A percentile compares a stretch with the other conserved stretches of the same genome.
Conservation (phyloP, 2,797 vertebrate genomes). For the Silurus lanzhouensis region DNA sequence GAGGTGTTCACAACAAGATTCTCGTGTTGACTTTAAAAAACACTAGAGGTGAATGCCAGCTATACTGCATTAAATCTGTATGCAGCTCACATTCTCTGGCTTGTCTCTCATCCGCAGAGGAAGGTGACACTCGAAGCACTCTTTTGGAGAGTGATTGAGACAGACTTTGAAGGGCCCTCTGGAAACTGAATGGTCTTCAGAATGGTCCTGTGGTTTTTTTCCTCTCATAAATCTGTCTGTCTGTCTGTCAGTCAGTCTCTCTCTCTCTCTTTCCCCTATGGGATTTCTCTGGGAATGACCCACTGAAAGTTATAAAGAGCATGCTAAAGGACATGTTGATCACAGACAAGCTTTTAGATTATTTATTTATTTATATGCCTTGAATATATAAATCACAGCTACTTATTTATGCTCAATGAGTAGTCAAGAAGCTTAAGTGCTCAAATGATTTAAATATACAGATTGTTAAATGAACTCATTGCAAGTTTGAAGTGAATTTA, state of each 20-base stretch:
- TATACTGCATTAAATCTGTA: constrained; percentile 17
- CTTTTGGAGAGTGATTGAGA: constrained; percentile 59
- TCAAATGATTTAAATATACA: not conserved
- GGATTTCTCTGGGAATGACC: constrained; percentile 6
- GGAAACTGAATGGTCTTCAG: constrained; percentile 35
- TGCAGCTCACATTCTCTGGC: constrained; percentile 1
- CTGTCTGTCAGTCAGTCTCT: not conserved
- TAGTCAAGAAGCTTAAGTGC: not conserved
- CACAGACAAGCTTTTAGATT: not conserved
- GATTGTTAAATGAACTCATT: constrained; percentile 2
- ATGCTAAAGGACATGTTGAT: constrained; percentile 19
- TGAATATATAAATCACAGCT: not conserved
- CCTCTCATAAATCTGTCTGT: constrained; percentile 12
- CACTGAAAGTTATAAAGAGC: constrained; percentile 14
- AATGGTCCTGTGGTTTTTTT: constrained; percentile 19
- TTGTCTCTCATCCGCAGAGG: constrained; percentile 32
- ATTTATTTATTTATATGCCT: not conserved
- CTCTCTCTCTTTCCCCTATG: not conserved
- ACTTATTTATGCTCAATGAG: not conserved
- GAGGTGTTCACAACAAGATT: not conserved
- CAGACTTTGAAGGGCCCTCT: constrained; percentile 45
- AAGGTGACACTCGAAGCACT: constrained; percentile 68
- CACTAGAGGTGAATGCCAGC: not conserved
- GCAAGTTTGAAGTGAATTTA: constrained; percentile 12
- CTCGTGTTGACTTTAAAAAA: not conserved